These are phyloP conservation scores for Stenchaetothrips biformis DNA, from an alignment of 2,888 invertebrate genomes.

Conservation along the genomic window DNA sequence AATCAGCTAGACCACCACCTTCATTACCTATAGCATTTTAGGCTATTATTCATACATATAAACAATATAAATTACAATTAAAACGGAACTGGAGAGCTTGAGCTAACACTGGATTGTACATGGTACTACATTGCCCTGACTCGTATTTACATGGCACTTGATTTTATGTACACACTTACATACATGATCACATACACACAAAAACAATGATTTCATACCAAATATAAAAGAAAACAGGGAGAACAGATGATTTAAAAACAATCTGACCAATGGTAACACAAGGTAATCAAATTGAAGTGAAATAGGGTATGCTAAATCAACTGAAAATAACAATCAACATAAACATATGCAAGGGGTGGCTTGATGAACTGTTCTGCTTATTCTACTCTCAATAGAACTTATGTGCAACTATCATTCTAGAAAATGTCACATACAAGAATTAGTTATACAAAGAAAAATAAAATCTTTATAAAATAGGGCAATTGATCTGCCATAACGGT, in stretches of 20 bases:
- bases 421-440: conserved; percentile 13
- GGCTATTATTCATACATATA: conserved; percentile 16
- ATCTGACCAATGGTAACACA: conserved; percentile 21
- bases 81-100: conserved; percentile 14
- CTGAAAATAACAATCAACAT: conserved; percentile 22
- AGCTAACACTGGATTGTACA: conserved; percentile 23
- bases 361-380: background rate
- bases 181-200: background rate
- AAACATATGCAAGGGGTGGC: background rate
- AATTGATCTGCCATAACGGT: no score
- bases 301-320: background rate
- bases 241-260: conserved; percentile 5
- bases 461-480: background rate
- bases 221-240: conserved; percentile 1
- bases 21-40: conserved; percentile 12
- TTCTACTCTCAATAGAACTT: background rate
- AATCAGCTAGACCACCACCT: conserved; percentile 24
- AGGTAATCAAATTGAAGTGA: conserved; percentile 6
- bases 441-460: conserved; percentile 5
- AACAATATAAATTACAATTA: conserved; percentile 14
- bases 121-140: background rate
- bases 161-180: conserved; percentile 16
- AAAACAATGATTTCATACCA: conserved; percentile 13
- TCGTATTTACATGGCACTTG: conserved; percentile 23
- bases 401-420: background rate